Evolutionary conservation across 2,888 invertebrate genomes (phyloP).

Genomic region (Orthosia incerta): DNA sequence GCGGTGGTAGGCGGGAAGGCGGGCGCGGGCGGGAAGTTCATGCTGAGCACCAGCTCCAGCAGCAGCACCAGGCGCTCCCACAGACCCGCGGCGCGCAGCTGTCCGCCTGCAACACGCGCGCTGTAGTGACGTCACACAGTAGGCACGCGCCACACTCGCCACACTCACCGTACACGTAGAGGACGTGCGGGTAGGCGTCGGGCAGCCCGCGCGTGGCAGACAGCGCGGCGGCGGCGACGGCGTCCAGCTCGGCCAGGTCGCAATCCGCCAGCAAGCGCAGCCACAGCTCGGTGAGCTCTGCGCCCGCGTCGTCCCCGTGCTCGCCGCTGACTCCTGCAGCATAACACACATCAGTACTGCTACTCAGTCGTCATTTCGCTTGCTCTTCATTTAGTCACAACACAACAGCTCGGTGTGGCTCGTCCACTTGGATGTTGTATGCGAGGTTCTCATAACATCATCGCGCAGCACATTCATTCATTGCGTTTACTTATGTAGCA

Average conservation of each 20-base stretch:
- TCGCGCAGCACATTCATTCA: too few species aligned
- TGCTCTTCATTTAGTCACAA: neutral
- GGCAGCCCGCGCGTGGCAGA: conserved; percentile 64
- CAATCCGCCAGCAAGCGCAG: conserved; percentile 69
- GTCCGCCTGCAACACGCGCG: conserved; percentile 65
- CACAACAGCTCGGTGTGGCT: too few species aligned
- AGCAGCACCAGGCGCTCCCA: conserved; percentile 95
- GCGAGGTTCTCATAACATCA: too few species aligned
- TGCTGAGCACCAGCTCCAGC: conserved; percentile 92
- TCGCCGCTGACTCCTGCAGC: conserved; percentile 44
- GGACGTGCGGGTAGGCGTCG: conserved; percentile 75
- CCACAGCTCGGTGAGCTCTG: conserved; percentile 61
- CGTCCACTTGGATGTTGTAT: too few species aligned
- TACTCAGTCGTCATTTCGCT: neutral
- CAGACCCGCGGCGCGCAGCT: conserved; percentile 92
- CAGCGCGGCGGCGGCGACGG: conserved; percentile 62
- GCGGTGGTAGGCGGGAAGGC: conserved; percentile 71
- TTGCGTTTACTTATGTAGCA: too few species aligned
- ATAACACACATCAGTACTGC: neutral
- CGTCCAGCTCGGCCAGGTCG: conserved; percentile 62
- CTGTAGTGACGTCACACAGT: too few species aligned
- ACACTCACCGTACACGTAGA: conserved; percentile 75
- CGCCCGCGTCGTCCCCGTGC: conserved; percentile 52
- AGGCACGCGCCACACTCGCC: conserved; percentile 17
- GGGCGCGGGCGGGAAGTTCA: conserved; percentile 90